Evolutionary conservation across 2,888 invertebrate genomes (phyloP).

Genomic region (Anoncus sp.): DNA sequence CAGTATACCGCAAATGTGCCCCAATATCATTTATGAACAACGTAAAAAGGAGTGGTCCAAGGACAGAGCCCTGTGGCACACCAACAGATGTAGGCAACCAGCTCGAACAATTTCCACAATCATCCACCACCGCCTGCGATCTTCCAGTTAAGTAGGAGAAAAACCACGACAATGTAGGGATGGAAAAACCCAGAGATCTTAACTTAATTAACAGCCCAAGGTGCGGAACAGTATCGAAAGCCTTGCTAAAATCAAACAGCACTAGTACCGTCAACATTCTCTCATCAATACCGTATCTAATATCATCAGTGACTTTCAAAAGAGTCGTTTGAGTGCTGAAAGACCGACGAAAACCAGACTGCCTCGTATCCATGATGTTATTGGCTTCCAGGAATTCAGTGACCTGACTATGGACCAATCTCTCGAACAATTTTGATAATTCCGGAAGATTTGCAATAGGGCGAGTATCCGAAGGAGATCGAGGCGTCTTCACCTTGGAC

Average conservation of each 20-base stretch:
- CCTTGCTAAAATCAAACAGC: slow-evolving; percentile 29
- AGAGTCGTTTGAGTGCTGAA: slow-evolving; percentile 14
- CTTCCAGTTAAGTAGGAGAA: too few species aligned
- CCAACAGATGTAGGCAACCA: too few species aligned
- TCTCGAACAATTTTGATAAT: not conserved
- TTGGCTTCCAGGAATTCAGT: not conserved
- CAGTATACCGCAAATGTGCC: too few species aligned
- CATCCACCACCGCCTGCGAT: too few species aligned
- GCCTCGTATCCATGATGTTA: not conserved
- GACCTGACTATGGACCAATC: not conserved
- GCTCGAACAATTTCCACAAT: too few species aligned
- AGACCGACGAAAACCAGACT: not conserved
- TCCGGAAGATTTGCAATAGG: slow-evolving; percentile 1
- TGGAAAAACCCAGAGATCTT: too few species aligned
- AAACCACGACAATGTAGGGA: too few species aligned
- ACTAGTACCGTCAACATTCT: slow-evolving; percentile 2
- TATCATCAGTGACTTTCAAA: slow-evolving; percentile 5
- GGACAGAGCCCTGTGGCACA: too few species aligned
- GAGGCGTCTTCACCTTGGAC: not conserved
- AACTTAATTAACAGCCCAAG: too few species aligned
- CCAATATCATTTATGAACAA: too few species aligned
- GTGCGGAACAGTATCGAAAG: slow-evolving; percentile 7
- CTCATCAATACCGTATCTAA: not conserved
- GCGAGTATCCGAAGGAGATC: not conserved
- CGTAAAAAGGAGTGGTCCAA: too few species aligned